A percentile compares a stretch with the other conserved stretches of the same genome.
Conservation (phyloP, 1,140 invertebrate species). For the Listronotus bonariensis region DNA sequence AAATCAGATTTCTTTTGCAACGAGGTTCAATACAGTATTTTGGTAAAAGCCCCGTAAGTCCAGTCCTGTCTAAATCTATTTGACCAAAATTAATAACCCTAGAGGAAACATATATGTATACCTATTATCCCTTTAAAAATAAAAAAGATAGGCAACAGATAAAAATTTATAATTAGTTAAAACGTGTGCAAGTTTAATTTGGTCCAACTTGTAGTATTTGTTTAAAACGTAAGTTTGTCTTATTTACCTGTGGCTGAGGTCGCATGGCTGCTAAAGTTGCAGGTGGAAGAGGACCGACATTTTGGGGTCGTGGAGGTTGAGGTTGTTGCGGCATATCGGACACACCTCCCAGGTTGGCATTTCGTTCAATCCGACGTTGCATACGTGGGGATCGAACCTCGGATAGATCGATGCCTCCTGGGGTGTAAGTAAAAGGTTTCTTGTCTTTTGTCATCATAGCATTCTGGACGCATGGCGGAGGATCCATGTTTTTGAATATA, state of each 20-base stretch:
- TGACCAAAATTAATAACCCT: too few species aligned
- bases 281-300: slow-evolving; percentile 57
- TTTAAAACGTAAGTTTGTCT: not conserved
- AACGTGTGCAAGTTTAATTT: too few species aligned
- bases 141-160: too few species aligned
- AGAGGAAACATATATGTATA: too few species aligned
- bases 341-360: slow-evolving; percentile 66
- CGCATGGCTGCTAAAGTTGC: slow-evolving; percentile 62
- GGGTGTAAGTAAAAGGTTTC: slow-evolving; percentile 94
- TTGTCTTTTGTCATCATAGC: slow-evolving; percentile 95
- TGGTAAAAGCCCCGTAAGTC: too few species aligned
- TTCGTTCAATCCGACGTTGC: slow-evolving; percentile 76
- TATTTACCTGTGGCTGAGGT: slow-evolving; percentile 66
- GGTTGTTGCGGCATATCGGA: slow-evolving; percentile 55
- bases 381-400: slow-evolving; percentile 89
- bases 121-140: too few species aligned
- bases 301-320: slow-evolving; percentile 49
- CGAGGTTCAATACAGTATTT: too few species aligned
- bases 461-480: slow-evolving; percentile 87
- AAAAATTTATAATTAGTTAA: too few species aligned
- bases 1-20: too few species aligned
- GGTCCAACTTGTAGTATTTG: too few species aligned
- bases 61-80: too few species aligned
- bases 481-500: slow-evolving; percentile 60
- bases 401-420: slow-evolving; percentile 86